A percentile compares a stretch with the other conserved stretches of the same genome.
These are phyloP conservation scores for Liasis olivaceus DNA, from an alignment of 2,797 vertebrate species.

Conservation along the genomic window DNA sequence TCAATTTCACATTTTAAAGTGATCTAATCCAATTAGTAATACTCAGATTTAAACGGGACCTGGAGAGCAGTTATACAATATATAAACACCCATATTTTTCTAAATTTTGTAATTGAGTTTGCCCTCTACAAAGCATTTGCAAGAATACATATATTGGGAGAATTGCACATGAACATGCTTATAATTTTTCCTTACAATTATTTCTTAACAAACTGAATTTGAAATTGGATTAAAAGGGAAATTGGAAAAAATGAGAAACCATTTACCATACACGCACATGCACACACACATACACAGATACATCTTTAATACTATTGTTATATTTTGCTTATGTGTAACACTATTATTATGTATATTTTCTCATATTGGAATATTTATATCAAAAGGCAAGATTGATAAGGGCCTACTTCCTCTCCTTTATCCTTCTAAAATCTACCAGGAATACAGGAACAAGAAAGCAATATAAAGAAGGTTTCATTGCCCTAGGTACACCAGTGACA, in stretches of 20 bases:
- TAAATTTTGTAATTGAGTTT: background rate
- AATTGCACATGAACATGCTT: background rate
- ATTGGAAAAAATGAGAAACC: background rate
- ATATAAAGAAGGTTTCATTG: background rate
- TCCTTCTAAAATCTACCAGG: background rate
- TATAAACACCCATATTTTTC: background rate
- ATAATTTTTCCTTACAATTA: background rate
- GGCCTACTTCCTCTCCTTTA: background rate
- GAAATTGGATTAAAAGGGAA: background rate
- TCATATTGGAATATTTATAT: background rate
- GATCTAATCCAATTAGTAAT: background rate
- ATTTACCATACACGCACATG: background rate
- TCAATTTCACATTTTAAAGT: background rate
- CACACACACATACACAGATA: background rate
- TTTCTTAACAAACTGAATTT: background rate
- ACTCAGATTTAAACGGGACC: background rate
- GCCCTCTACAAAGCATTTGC: background rate
- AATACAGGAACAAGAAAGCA: background rate
- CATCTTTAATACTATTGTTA: background rate
- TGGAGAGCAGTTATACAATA: background rate
- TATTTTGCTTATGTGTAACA: background rate
- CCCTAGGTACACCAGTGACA: background rate
- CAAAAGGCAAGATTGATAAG: background rate
- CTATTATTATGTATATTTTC: background rate
- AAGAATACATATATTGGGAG: background rate